These are phyloP conservation scores for Rhimphoctona megacephalus DNA, from an alignment of 2,888 invertebrate species.

Conservation along the genomic window DNA sequence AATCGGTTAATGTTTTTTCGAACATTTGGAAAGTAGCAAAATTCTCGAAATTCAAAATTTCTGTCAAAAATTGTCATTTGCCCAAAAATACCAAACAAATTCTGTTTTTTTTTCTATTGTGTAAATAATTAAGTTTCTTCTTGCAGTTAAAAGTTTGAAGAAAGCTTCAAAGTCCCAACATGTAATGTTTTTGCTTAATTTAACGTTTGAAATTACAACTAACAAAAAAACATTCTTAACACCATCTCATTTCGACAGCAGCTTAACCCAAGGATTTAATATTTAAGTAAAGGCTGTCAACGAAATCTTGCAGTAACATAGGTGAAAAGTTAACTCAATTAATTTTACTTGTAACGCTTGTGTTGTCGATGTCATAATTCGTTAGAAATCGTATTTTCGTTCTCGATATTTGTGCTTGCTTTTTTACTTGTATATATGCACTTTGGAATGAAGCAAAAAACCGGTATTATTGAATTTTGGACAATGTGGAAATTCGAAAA, in stretches of 20 bases:
- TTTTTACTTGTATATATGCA: neutral
- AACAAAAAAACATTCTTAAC: slow-evolving; percentile 74
- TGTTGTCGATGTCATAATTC: slow-evolving; percentile 61
- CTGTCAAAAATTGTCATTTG: neutral
- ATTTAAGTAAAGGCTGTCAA: slow-evolving; percentile 81
- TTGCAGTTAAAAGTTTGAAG: neutral
- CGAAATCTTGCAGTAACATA: slow-evolving; percentile 83
- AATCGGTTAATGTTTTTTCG: neutral
- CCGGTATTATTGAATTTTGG: neutral
- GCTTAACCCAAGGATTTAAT: slow-evolving; percentile 84
- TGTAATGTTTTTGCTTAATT: neutral
- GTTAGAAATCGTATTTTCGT: slow-evolving; percentile 49
- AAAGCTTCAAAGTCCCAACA: neutral
- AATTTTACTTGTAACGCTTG: slow-evolving; percentile 73
- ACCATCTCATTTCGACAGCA: slow-evolving; percentile 83
- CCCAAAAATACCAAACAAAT: neutral
- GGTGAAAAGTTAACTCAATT: slow-evolving; percentile 81
- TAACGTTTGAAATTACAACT: slow-evolving; percentile 21
- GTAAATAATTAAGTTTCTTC: neutral
- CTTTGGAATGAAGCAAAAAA: neutral
- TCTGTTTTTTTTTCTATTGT: neutral
- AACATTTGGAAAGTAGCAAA: neutral
- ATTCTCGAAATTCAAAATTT: too few relatives aligned
- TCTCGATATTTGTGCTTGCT: slow-evolving; percentile 50
- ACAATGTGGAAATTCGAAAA: neutral